These are phyloP conservation scores for Nerophis ophidion DNA, from an alignment of 2,113 vertebrate genomes.

Conservation along the genomic window DNA sequence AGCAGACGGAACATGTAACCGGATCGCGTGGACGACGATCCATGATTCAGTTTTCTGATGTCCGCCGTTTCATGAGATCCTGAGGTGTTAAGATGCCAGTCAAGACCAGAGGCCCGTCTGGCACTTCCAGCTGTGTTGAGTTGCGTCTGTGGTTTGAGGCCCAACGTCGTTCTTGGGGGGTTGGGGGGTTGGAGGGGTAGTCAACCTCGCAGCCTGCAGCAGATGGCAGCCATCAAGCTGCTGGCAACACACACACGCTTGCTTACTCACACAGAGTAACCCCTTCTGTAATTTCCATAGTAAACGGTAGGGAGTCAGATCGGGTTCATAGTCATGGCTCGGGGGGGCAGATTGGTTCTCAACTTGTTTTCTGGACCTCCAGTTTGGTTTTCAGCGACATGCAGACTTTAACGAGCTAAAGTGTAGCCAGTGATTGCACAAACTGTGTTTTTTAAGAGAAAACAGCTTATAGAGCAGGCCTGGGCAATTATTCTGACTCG, in stretches of 20 bases:
- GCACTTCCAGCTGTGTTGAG: slow-evolving; percentile 58
- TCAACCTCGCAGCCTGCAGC: slow-evolving; percentile 59
- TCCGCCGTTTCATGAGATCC: slow-evolving; percentile 24
- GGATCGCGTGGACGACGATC: not conserved
- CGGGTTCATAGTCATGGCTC: slow-evolving; percentile 35
- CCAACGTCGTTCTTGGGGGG: slow-evolving; percentile 53
- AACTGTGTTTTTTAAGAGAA: too few relatives aligned
- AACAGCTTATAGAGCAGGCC: too few relatives aligned
- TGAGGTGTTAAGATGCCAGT: slow-evolving; percentile 59
- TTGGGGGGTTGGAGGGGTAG: too few relatives aligned
- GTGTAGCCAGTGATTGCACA: too few relatives aligned
- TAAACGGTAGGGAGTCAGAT: slow-evolving; percentile 56
- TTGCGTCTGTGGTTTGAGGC: slow-evolving; percentile 64
- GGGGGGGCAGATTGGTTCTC: slow-evolving; percentile 28
- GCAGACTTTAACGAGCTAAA: not conserved
- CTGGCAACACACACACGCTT: slow-evolving; percentile 33
- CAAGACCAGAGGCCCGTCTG: slow-evolving; percentile 49
- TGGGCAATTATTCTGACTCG: too few relatives aligned
- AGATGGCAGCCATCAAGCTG: slow-evolving; percentile 67
- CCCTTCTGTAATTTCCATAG: slow-evolving; percentile 58
- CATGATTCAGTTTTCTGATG: slow-evolving; percentile 17
- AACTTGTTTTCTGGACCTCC: slow-evolving; percentile 30
- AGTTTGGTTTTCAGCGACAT: slow-evolving; percentile 36
- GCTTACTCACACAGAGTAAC: slow-evolving; percentile 39
- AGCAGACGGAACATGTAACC: slow-evolving; percentile 33